Percentiles rank a stretch among this genome's conserved stretches.
phyloP scores from a whole-genome alignment of 2,797 vertebrate genomes.

The Pteropus rufus region DNA sequence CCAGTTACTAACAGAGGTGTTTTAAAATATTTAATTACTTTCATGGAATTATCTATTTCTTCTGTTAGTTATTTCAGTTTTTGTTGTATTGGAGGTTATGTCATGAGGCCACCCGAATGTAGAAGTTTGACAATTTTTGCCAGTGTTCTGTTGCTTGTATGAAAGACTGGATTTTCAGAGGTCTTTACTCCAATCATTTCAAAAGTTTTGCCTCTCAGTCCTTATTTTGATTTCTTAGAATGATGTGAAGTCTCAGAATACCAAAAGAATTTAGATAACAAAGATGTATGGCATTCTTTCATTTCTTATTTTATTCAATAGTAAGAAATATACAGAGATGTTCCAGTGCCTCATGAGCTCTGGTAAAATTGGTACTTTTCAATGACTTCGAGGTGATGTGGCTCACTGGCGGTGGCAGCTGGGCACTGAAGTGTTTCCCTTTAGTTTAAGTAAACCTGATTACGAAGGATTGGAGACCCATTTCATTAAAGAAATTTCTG shows the following conservation, averaged over 20 bases:
- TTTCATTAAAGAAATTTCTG: neutral
- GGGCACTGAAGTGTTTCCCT: neutral
- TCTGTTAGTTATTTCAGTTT: neutral
- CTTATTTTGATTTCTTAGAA: neutral
- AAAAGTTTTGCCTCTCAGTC: neutral
- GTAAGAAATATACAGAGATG: neutral
- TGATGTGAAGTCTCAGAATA: neutral
- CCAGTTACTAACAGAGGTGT: neutral
- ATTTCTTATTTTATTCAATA: neutral
- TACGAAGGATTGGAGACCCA: neutral
- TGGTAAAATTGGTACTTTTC: neutral
- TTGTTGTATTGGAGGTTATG: neutral
- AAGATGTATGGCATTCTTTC: neutral
- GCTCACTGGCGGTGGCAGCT: neutral
- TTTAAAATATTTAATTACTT: neutral
- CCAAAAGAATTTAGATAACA: neutral
- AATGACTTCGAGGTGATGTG: neutral
- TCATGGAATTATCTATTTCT: neutral
- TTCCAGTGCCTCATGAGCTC: neutral
- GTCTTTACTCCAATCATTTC: neutral
- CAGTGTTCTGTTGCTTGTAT: neutral
- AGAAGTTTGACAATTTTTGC: neutral
- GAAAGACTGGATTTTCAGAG: neutral
- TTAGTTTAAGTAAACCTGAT: neutral
- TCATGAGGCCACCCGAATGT: neutral